phyloP scores from a whole-genome alignment of 2,888 invertebrate species.

The Omphaloscelis lunosa region DNA sequence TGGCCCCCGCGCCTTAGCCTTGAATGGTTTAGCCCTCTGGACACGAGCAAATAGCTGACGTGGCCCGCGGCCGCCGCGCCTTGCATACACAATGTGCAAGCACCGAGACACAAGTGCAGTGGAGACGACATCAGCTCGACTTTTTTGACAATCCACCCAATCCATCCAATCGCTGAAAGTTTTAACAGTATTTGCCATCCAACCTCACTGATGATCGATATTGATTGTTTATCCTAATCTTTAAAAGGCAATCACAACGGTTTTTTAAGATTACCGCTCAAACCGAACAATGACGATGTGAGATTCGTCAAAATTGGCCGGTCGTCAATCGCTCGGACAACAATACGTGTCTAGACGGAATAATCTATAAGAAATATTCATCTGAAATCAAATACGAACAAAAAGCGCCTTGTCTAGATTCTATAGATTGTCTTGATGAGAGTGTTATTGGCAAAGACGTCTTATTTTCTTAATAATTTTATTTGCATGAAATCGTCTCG shows the following conservation, averaged over 20 bases:
- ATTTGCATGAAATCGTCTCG: slow-evolving; percentile 77
- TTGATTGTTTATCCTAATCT: slow-evolving; percentile 51
- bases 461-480: slow-evolving; percentile 66
- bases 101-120: slow-evolving; percentile 69
- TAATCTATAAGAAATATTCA: slow-evolving; percentile 64
- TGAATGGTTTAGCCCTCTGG: slow-evolving; percentile 91
- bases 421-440: slow-evolving; percentile 64
- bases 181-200: neutral
- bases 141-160: slow-evolving; percentile 58
- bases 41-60: slow-evolving; percentile 90
- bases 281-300: slow-evolving; percentile 62
- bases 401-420: slow-evolving; percentile 63
- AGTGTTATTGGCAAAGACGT: slow-evolving; percentile 63
- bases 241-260: slow-evolving; percentile 49
- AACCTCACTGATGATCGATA: slow-evolving; percentile 23
- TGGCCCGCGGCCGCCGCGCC: slow-evolving; percentile 88
- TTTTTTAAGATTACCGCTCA: slow-evolving; percentile 51
- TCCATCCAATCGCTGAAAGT: neutral
- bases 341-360: slow-evolving; percentile 59
- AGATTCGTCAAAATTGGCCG: slow-evolving; percentile 62
- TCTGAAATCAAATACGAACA: slow-evolving; percentile 60
- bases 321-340: slow-evolving; percentile 60
- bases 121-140: slow-evolving; percentile 69
- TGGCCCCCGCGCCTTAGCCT: slow-evolving; percentile 89
- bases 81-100: slow-evolving; percentile 89